A percentile compares a stretch with the other conserved stretches of the same genome.
phyloP scores from a whole-genome alignment of 2,113 vertebrate species.

The Ivindomyrus marchei region DNA sequence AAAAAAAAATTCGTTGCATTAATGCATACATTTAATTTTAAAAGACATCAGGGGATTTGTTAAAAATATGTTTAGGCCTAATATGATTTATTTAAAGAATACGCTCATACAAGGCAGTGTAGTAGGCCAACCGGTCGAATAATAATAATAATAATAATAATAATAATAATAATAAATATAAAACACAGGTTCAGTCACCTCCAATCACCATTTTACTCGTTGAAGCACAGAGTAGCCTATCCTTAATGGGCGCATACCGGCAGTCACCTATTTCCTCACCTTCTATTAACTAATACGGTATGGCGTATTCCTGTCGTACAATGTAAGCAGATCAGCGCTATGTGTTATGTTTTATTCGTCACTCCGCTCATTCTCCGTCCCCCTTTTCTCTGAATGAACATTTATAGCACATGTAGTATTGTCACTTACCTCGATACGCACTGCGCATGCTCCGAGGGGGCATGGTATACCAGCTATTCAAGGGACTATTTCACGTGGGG shows the following conservation, averaged over 20 bases:
- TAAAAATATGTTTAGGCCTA: background rate
- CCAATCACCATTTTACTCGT: background rate
- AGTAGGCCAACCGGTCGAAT: background rate
- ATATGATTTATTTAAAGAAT: background rate
- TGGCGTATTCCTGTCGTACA: background rate
- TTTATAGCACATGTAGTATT: conserved; percentile 15
- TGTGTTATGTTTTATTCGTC: conserved; percentile 15
- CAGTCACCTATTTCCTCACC: background rate
- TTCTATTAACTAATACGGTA: background rate
- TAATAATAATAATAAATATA: background rate
- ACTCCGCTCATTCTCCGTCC: background rate
- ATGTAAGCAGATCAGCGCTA: background rate
- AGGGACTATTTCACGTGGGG: conserved; percentile 62
- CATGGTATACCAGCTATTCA: conserved; percentile 64
- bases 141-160: background rate
- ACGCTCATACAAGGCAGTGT: background rate
- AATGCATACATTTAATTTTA: background rate
- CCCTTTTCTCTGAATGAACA: conserved; percentile 15
- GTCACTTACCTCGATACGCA: conserved; percentile 21
- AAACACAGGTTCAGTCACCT: background rate
- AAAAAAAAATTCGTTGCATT: background rate
- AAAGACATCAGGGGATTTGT: background rate
- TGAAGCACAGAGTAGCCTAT: background rate
- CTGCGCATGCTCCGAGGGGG: conserved; percentile 56
- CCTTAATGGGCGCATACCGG: background rate